A percentile compares a stretch with the other conserved stretches of the same genome.
Evolutionary conservation across 2,888 invertebrate species (phyloP).

Genomic region (Drosophila borborema): DNA sequence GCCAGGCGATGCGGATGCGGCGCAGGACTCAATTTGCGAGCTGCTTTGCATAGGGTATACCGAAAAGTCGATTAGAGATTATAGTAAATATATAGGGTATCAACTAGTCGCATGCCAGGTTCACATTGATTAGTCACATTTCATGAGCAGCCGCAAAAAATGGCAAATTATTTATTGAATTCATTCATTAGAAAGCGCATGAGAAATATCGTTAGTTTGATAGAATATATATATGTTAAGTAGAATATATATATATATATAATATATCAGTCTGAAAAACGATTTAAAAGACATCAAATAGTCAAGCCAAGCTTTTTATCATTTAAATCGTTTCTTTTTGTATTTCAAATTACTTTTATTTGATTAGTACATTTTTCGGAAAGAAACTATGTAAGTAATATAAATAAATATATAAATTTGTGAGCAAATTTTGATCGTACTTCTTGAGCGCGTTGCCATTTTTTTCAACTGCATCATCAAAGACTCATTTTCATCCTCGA

Average conservation of each 20-base stretch:
- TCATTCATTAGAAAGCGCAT: constrained; percentile 64
- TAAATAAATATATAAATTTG: constrained; percentile 15
- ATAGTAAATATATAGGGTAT: not conserved
- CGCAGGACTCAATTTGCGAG: constrained; percentile 90
- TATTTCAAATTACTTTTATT: not conserved
- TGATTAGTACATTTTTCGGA: constrained; percentile 36
- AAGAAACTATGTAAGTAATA: constrained; percentile 23
- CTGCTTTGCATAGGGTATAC: constrained; percentile 81
- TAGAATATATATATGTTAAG: constrained; percentile 14
- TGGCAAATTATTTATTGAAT: constrained; percentile 82
- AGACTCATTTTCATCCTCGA: constrained; percentile 99
- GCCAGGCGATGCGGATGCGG: constrained; percentile 88
- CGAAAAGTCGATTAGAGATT: not conserved
- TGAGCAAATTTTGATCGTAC: constrained; percentile 86
- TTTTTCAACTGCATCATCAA: constrained; percentile 97
- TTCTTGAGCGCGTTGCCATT: constrained; percentile 95
- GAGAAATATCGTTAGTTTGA: constrained; percentile 56
- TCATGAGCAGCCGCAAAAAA: constrained; percentile 86
- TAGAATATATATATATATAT: not conserved
- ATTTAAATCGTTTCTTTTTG: constrained; percentile 10
- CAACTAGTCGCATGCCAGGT: constrained; percentile 19
- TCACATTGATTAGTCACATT: constrained; percentile 47
- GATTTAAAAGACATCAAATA: constrained; percentile 7
- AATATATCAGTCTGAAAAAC: not conserved
- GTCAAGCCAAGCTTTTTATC: not conserved